Percentiles rank a stretch among this genome's conserved stretches.
phyloP scores from a whole-genome alignment of 2,888 invertebrate species.

The Podabrus alpinus region DNA sequence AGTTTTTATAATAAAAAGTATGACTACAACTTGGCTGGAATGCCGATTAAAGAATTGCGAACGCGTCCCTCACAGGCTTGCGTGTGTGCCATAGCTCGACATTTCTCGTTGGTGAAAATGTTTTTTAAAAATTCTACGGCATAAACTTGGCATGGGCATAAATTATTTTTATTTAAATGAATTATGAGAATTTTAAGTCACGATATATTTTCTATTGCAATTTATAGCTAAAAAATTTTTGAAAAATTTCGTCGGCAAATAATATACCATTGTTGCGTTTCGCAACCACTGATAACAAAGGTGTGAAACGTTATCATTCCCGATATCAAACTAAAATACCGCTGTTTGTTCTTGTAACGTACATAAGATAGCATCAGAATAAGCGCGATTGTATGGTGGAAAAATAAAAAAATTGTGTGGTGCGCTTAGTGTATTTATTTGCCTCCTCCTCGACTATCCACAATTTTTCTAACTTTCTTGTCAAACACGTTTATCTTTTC shows the following conservation, averaged over 20 bases:
- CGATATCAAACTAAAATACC: slow-evolving; percentile 5
- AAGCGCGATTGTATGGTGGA: background rate
- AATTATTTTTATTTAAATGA: slow-evolving; percentile 12
- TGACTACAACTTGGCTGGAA: slow-evolving; percentile 23
- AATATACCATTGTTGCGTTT: background rate
- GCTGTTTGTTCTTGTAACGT: slow-evolving; percentile 14
- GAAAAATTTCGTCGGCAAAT: background rate
- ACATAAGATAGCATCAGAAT: slow-evolving; percentile 2
- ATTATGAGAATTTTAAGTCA: slow-evolving; percentile 12
- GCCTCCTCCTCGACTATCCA: background rate
- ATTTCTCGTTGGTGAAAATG: slow-evolving; percentile 42
- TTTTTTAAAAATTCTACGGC: slow-evolving; percentile 34
- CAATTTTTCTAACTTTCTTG: background rate
- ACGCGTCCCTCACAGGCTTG: slow-evolving; percentile 43
- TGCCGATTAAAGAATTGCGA: slow-evolving; percentile 37
- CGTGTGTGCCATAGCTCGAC: slow-evolving; percentile 40
- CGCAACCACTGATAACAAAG: background rate
- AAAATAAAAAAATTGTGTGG: background rate
- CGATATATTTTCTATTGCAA: background rate
- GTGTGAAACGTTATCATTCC: slow-evolving; percentile 3
- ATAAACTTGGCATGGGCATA: slow-evolving; percentile 6
- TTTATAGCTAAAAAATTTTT: background rate
- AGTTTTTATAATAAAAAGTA: background rate
- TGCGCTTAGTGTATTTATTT: background rate
- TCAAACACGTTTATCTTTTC: background rate